Base-by-base conservation (phyloP, 2,888 invertebrate genomes). In the Aleiodes testaceus region DNA sequence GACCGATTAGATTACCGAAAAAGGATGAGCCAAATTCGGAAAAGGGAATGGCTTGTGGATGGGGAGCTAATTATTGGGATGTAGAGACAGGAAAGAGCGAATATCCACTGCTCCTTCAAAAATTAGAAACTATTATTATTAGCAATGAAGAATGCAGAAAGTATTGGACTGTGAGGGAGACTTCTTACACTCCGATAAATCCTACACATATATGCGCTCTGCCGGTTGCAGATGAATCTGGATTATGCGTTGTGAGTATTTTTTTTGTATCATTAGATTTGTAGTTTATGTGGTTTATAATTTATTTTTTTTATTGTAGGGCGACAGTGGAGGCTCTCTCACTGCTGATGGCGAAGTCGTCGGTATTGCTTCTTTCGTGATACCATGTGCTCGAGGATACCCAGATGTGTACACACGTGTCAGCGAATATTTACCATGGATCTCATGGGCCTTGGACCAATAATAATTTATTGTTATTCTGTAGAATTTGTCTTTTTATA, bases 321-420 rank as follows among this genome's bases (percentile, higher is more conserved):
- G 68, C 0, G 66, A 69, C 20, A 61, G 44, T 47, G 74, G 74
- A 4, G 69, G 72, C 50, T 70, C 74, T 2, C 55, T 74, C 7
- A 55, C 70, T 44, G 47, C 52, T 20, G 44, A 61, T 9, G 68
- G 20, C 1, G 47, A 45, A 30, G 7, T 74, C 0, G 14, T 74
- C 1, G 74, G 74, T 3, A 20, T 74, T 18, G 72, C 61, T 6
- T 72, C 74, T 1, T 26, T 30, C 36, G 70, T 70, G 50, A 53
- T 68, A 12, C 68, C 66, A 5, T 74, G 74, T 30, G 9, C 50
- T 0, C 67, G 61, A 16, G 66, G 70, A 12, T 53, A 12, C 26
- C 72, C 72, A 1, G 74, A 74, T 26, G 66, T 74, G 3, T 74
- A 49, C 65, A 66, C 53, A 12, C 69, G 66, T n/a, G 72, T 74